Conservation (phyloP, 2,797 vertebrate species). For the Cyclopterus lumpus region DNA sequence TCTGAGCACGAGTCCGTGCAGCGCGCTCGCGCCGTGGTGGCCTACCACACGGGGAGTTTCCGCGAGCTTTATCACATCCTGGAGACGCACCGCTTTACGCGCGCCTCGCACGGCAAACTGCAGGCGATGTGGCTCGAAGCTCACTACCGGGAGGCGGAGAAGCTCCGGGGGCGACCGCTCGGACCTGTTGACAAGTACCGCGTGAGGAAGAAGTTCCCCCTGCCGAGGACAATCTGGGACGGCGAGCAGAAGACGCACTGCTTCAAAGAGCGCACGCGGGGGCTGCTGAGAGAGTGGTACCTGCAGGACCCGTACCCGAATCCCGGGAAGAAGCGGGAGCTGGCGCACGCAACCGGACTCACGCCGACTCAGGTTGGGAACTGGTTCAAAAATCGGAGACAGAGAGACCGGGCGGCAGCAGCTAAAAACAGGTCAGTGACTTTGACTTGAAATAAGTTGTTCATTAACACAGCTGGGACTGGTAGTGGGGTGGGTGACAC, state of each 20-base stretch:
- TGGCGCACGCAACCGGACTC: slow-evolving; percentile 97
- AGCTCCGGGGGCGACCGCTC: slow-evolving; percentile 93
- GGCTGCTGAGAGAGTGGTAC: slow-evolving; percentile 97
- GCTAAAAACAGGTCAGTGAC: slow-evolving; percentile 95
- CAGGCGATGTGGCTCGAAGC: slow-evolving; percentile 99
- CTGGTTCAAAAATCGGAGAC: slow-evolving; percentile 99
- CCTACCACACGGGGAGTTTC: slow-evolving; percentile 96
- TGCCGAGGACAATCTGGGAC: slow-evolving; percentile 98
- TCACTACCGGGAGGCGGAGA: slow-evolving; percentile 98
- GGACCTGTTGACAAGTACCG: slow-evolving; percentile 98
- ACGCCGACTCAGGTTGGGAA: slow-evolving; percentile 98
- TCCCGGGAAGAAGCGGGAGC: slow-evolving; percentile 97
- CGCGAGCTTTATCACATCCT: slow-evolving; percentile 96
- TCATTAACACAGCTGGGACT: not conserved
- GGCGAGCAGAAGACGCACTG: slow-evolving; percentile 99
- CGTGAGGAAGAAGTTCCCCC: slow-evolving; percentile 98
- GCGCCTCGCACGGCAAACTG: slow-evolving; percentile 95
- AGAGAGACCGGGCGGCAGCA: slow-evolving; percentile 95
- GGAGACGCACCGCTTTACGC: slow-evolving; percentile 98
- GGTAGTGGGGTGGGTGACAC: not conserved
- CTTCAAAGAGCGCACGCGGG: slow-evolving; percentile 98
- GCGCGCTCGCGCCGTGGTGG: slow-evolving; percentile 95
- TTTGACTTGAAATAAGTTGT: not conserved
- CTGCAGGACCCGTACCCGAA: slow-evolving; percentile 98
- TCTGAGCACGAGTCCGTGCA: slow-evolving; percentile 97